phyloP scores from a whole-genome alignment of 2,113 vertebrate species.

The Ptyas mucosa region DNA sequence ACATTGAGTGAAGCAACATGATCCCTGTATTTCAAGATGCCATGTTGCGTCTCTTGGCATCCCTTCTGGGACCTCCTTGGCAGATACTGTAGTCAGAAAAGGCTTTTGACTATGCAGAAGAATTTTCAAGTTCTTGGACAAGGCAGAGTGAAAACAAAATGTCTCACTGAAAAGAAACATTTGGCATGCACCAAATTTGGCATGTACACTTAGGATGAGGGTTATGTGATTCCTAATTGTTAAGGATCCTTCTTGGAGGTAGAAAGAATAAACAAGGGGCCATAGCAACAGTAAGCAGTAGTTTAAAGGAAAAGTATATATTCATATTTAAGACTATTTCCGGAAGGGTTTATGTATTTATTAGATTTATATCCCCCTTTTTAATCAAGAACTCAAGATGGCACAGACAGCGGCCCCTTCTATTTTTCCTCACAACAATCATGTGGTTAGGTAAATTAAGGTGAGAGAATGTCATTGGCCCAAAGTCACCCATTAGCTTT shows the following conservation, averaged over 20 bases:
- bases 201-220: background rate
- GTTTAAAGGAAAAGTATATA: background rate
- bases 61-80: background rate
- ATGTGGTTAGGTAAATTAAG: background rate
- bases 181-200: background rate
- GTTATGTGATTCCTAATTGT: background rate
- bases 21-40: background rate
- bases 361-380: background rate
- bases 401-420: background rate
- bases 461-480: background rate
- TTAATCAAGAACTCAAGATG: background rate
- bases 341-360: background rate
- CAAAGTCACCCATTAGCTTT: background rate
- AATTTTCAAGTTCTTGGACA: background rate
- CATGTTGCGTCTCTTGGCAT: background rate
- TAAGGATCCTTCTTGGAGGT: background rate
- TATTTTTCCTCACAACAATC: background rate
- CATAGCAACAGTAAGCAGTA: background rate
- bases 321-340: background rate
- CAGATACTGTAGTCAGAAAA: background rate
- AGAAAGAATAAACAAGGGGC: background rate
- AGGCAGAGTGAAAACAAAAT: background rate
- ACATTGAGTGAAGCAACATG: background rate
- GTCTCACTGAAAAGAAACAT: background rate
- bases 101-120: background rate